Conservation (phyloP, 2,113 vertebrate species). For the Ptilorrhoa leucosticta region DNA sequence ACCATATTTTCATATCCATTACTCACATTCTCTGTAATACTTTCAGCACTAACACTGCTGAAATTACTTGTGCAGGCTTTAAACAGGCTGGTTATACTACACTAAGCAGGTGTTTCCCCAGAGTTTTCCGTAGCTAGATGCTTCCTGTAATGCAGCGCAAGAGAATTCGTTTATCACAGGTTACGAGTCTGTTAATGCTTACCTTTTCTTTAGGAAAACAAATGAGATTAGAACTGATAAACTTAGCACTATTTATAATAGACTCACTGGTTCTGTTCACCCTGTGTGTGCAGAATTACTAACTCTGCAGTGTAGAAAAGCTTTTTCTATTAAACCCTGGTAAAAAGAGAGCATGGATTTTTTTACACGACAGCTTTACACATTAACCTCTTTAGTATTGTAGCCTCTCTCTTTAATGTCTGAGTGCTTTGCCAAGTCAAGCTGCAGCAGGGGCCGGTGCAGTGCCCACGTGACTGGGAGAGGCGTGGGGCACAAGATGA, state of each 20-base stretch:
- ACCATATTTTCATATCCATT: slow-evolving; percentile 51
- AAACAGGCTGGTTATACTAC: slow-evolving; percentile 5
- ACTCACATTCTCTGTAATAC: slow-evolving; percentile 5
- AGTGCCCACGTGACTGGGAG: accelerated
- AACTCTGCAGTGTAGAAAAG: neutral
- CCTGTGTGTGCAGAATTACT: neutral
- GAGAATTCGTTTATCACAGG: neutral
- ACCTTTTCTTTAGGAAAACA: slow-evolving; percentile 10
- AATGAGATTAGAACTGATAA: neutral
- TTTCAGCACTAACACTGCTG: slow-evolving; percentile 16
- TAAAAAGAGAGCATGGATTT: neutral
- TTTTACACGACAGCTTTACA: neutral
- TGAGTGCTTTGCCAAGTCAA: neutral
- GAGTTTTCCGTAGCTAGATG: slow-evolving; percentile 2
- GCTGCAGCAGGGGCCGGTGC: neutral
- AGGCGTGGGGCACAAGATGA: neutral
- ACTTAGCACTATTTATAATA: neutral
- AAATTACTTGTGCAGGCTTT: slow-evolving; percentile 29
- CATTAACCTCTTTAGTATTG: neutral
- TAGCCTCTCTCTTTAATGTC: neutral
- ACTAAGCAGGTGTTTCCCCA: neutral
- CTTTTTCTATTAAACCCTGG: neutral
- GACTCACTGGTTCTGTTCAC: neutral
- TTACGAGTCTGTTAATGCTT: neutral
- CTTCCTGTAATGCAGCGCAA: neutral